These are phyloP conservation scores for Drosophila cognata DNA, from an alignment of 2,888 invertebrate species.

Conservation along the genomic window DNA sequence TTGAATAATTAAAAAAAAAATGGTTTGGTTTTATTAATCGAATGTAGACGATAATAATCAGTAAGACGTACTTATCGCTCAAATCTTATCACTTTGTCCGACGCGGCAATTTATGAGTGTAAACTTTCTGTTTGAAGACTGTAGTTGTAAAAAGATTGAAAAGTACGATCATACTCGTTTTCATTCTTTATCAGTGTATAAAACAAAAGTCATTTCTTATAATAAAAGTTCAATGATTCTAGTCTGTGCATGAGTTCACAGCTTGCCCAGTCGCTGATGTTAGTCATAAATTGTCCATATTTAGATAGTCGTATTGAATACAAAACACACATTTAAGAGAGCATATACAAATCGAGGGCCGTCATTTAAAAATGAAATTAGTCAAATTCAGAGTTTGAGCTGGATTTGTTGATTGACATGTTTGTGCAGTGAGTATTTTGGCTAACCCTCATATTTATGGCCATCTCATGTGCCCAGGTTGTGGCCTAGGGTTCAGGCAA, in stretches of 20 bases:
- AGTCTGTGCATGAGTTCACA: conserved; percentile 52
- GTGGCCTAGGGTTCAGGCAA: conserved; percentile 30
- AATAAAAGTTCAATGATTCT: conserved; percentile 73
- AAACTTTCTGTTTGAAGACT: not conserved
- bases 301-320: conserved; percentile 33
- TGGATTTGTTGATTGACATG: conserved; percentile 10
- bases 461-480: conserved; percentile 38
- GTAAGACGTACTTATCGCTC: not conserved
- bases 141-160: not conserved
- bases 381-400: conserved; percentile 6
- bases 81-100: not conserved
- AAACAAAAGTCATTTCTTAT: conserved; percentile 28
- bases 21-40: not conserved
- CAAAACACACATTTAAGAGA: conserved; percentile 1
- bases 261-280: conserved; percentile 36
- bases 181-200: not conserved
- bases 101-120: not conserved
- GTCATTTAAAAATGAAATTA: conserved; percentile 19
- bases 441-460: conserved; percentile 45
- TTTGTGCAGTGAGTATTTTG: not conserved
- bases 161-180: not conserved
- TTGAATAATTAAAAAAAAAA: not conserved
- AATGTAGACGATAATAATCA: not conserved
- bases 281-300: conserved; percentile 60
- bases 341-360: conserved; percentile 6